These are phyloP conservation scores for Cyphomyrus plagiostoma DNA, from an alignment of 2,113 vertebrate genomes.

Conservation along the genomic window DNA sequence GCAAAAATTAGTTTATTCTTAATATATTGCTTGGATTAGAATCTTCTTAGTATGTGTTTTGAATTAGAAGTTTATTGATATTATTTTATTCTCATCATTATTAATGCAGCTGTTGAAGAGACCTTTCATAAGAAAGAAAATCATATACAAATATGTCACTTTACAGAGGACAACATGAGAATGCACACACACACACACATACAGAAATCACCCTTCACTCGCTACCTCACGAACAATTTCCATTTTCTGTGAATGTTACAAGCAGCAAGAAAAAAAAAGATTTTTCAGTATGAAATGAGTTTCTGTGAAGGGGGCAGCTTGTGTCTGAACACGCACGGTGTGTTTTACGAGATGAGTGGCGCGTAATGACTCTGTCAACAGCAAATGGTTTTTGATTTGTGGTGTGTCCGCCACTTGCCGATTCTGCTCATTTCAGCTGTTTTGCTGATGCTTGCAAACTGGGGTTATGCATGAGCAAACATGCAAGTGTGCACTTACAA, in stretches of 20 bases:
- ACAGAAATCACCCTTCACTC: constrained; percentile 13
- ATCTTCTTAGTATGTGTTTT: background rate
- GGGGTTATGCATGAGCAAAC: background rate
- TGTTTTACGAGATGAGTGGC: constrained; percentile 61
- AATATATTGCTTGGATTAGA: background rate
- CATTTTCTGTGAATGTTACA: constrained; percentile 32
- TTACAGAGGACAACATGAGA: background rate
- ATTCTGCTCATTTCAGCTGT: constrained; percentile 47
- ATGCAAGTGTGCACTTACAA: background rate
- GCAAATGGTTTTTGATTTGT: constrained; percentile 63
- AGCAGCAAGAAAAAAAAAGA: background rate
- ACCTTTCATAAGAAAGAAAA: background rate
- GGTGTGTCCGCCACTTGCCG: constrained; percentile 50
- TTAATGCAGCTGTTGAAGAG: background rate
- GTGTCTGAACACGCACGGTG: constrained; percentile 50
- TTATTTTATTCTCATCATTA: background rate
- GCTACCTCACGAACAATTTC: constrained; percentile 22
- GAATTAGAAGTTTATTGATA: background rate
- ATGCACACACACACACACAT: background rate
- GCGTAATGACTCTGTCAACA: constrained; percentile 64
- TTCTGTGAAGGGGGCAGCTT: constrained; percentile 43
- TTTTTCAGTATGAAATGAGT: constrained; percentile 32
- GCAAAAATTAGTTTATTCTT: background rate
- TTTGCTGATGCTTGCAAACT: constrained; percentile 24
- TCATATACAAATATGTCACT: background rate